These are phyloP conservation scores for Phylloscopus whistleri DNA, from an alignment of 2,113 vertebrate species.

Conservation along the genomic window DNA sequence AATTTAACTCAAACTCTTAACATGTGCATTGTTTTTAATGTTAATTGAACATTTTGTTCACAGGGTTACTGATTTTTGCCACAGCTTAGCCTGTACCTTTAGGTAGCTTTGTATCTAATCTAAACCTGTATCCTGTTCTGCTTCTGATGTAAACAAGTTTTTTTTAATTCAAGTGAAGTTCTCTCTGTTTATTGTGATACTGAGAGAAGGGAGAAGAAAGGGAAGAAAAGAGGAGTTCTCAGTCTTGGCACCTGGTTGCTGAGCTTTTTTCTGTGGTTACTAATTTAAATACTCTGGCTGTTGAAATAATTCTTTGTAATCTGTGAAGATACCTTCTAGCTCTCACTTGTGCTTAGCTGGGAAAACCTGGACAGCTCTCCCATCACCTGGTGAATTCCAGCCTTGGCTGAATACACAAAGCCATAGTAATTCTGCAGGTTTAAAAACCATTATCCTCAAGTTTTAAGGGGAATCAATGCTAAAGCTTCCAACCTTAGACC, in stretches of 20 bases:
- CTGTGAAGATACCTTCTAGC: not conserved
- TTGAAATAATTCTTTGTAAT: not conserved
- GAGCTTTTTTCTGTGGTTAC: not conserved
- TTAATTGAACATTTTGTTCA: not conserved
- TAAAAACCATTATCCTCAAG: not conserved
- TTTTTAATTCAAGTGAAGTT: not conserved
- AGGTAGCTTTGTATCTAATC: not conserved
- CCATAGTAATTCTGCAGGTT: not conserved
- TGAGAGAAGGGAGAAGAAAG: not conserved
- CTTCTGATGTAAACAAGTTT: not conserved
- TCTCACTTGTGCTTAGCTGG: not conserved
- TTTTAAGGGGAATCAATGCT: not conserved
- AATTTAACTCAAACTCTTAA: constrained; percentile 31
- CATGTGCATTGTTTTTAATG: constrained; percentile 22
- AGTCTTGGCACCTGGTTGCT: not conserved
- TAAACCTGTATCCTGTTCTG: not conserved
- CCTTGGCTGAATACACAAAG: not conserved
- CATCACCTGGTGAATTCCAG: not conserved
- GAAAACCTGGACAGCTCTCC: not conserved
- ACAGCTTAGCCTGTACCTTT: not conserved
- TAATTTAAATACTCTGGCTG: not conserved
- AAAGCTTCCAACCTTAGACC: not conserved
- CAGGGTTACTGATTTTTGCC: not conserved
- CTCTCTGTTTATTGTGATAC: not conserved
- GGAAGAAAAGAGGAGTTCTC: not conserved